phyloP scores from a whole-genome alignment of 2,797 vertebrate genomes.

The Alfaro cultratus region DNA sequence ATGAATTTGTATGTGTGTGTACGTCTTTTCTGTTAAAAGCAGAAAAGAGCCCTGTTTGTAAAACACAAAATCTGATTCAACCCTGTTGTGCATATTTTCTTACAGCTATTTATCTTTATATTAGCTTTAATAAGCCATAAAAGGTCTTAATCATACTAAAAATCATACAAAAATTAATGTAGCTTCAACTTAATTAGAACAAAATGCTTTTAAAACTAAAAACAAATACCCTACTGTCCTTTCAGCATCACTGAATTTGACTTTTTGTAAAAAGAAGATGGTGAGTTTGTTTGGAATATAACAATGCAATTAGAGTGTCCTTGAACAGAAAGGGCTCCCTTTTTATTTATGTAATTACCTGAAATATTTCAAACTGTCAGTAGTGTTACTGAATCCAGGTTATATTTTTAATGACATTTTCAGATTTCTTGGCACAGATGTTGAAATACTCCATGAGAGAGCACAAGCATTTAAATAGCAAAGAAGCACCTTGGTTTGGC shows the following conservation, averaged over 20 bases:
- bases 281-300: slow-evolving; percentile 11
- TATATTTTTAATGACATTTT: slow-evolving; percentile 18
- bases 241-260: neutral
- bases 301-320: slow-evolving; percentile 5
- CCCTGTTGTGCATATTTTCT: neutral
- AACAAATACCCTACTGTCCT: neutral
- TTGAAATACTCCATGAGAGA: slow-evolving; percentile 5
- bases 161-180: neutral
- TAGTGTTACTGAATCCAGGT: slow-evolving; percentile 16
- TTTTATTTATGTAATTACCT: slow-evolving; percentile 5
- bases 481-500: neutral
- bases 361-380: slow-evolving; percentile 14
- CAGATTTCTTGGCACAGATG: slow-evolving; percentile 6
- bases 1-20: neutral
- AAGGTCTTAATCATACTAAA: neutral
- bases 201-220: neutral
- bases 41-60: neutral
- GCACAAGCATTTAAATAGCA: slow-evolving; percentile 1
- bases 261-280: neutral
- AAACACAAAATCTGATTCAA: neutral
- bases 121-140: slow-evolving; percentile 5
- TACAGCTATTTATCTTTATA: slow-evolving; percentile 2
- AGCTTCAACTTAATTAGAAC: neutral
- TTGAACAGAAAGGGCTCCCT: slow-evolving; percentile 16
- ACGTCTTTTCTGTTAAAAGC: neutral